Base-by-base conservation (phyloP, 2,113 vertebrate genomes). In the Falco punctatus region DNA sequence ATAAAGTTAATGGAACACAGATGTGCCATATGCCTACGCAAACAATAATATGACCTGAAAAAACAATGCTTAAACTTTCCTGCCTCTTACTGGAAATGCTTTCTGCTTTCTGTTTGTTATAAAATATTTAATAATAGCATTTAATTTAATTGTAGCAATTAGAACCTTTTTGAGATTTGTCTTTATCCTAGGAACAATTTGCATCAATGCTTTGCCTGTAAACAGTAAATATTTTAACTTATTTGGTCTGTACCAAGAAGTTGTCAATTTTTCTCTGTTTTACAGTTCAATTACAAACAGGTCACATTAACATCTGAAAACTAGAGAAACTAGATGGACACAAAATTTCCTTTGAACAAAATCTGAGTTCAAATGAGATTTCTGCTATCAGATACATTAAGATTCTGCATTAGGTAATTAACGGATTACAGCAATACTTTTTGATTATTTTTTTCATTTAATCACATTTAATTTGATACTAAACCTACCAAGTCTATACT, bases 141-240 rank as follows among this genome's bases (percentile, higher is more conserved):
- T 90, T 84, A 70, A 80, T 81, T 86, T 81, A 89, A 72, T 88
- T 78, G n/a, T 30, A 89, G 46, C 14, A 80, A 87, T 85, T 92
- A 92, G 17, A 90, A 85, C 4, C 1, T 19, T 52, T 81, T 49
- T 33, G 64, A 4, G 2, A 28, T 92, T 88, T 78, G 3, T 67
- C 26, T 90, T 95, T 93, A 51, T 79, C 40, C 17, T 65, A 72
- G 12, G 35, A 95, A 58, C 28, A 30, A 91, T 96, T 95, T 90
- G 16, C 38, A 67, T 69, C 75, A 71, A 86, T 57, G 4, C 86
- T 94, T 88, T 90, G 15, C 42, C 93, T 88, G 11, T 32, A 83
- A 92, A 86, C 20, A 71, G 40, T 81, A 95, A 91, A 91, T 93
- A 89, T 92, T 91, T 92, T 80, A 91, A 87, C 18, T 86, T 94